Evolutionary conservation across 2,113 vertebrate genomes (phyloP), one percentile per base, ranked within the genome.

Genomic region (Abramis brama): DNA sequence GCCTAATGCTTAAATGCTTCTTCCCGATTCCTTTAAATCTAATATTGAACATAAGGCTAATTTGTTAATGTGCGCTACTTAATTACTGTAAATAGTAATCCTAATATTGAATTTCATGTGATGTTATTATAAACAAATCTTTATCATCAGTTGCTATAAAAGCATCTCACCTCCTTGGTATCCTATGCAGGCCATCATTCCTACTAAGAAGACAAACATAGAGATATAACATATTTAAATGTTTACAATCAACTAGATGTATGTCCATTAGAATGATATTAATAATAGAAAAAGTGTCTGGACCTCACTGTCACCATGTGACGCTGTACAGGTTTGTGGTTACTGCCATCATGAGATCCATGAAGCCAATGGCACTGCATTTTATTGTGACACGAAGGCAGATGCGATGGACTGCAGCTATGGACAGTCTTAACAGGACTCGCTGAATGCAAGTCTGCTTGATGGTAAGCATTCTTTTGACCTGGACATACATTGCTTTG

Each of bases 271-370:
- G 8, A 60, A 86, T 7, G 33, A 36, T 25, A 66, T 83, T 83
- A 55, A 36, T 45, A n/a, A 59, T 39, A 36, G 33, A 23, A 86
- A 91, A 87, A 79, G 21, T 5, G 27, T 83, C 79, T 94, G 85
- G 91, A 99, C 98, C 97, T 97, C 87, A 98, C 95, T 8, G 96
- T 96, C 85, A 97, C 96, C 50, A 97, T 86, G 0, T 97, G 97
- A 2, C 91, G 95, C 89, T 97, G 97, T 82, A 94, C 88, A 0
- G 95, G 92, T 78, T 93, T 96, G 13, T 93, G 92, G n/a, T 93
- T 88, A 83, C 84, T 92, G 86, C 94, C 92, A n/a, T 96, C 92
- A 0, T 94, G 94, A 36, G 95, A 94, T 91, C 95, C 96, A 36
- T 96, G 95, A 81, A 96, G 94, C 96, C 96, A 96, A 43, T 94